Conservation (phyloP, 2,888 invertebrate genomes). For the Thyatira batis region DNA sequence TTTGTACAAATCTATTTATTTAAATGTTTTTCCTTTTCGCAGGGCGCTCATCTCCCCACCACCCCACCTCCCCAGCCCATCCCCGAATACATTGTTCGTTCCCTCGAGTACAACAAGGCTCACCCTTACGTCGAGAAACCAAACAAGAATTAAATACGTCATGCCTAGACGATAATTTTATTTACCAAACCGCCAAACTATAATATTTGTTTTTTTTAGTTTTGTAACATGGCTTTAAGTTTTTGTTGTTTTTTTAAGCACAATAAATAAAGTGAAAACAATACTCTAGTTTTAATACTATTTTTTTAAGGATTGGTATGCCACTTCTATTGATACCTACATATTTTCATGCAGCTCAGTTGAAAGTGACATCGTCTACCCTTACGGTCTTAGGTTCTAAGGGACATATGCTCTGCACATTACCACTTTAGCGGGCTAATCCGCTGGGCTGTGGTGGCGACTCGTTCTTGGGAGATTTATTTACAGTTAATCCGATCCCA, state of each 20-base stretch:
- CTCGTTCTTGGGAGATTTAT: too few relatives aligned
- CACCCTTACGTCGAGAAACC: conserved; percentile 59
- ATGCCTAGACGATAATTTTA: conserved; percentile 7
- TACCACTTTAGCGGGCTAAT: too few relatives aligned
- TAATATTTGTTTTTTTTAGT: conserved; percentile 13
- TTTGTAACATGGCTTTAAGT: conserved; percentile 35
- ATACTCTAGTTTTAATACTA: conserved; percentile 12
- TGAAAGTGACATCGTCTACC: too few relatives aligned
- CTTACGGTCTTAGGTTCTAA: too few relatives aligned
- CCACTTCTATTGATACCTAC: too few relatives aligned
- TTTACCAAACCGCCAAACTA: conserved; percentile 21
- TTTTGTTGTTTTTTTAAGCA: conserved; percentile 32
- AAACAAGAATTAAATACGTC: conserved; percentile 22
- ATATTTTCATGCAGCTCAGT: too few relatives aligned
- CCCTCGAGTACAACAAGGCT: conserved; percentile 68
- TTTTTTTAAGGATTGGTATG: too few relatives aligned
- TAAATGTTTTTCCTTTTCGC: conserved; percentile 6
- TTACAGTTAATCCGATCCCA: too few relatives aligned
- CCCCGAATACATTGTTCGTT: conserved; percentile 69
- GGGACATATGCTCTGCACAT: too few relatives aligned
- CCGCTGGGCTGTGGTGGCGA: too few relatives aligned
- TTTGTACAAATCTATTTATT: neutral
- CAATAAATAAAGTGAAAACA: conserved; percentile 36
- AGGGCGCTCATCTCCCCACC: conserved; percentile 58
- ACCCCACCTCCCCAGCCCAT: conserved; percentile 63